Percentiles rank a stretch among this genome's conserved stretches.
Conservation (phyloP, 2,113 vertebrate genomes). For the Apodemus speciosus region DNA sequence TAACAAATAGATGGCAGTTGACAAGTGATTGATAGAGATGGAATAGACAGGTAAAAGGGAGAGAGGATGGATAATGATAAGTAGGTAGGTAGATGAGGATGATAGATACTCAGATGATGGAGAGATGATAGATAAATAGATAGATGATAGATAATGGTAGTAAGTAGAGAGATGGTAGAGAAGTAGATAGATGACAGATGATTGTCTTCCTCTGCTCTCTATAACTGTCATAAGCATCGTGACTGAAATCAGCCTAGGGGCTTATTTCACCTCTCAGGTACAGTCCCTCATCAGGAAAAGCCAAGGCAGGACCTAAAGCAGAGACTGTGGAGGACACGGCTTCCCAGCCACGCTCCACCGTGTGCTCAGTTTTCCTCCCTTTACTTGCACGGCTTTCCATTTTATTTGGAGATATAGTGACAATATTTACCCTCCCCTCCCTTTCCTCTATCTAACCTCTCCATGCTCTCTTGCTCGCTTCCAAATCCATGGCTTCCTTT, state of each 20-base stretch:
- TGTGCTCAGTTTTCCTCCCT: background rate
- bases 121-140: background rate
- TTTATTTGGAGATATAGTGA: background rate
- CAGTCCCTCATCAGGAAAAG: background rate
- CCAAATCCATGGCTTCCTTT: background rate
- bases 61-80: background rate
- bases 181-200: background rate
- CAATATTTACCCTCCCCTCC: too few relatives aligned
- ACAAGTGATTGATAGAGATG: background rate
- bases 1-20: background rate
- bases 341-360: too few relatives aligned
- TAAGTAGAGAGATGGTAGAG: background rate
- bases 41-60: background rate
- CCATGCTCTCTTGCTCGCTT: too few relatives aligned
- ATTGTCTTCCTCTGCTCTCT: background rate
- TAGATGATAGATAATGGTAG: background rate
- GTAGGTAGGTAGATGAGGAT: background rate
- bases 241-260: background rate
- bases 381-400: background rate
- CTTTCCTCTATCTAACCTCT: background rate
- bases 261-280: background rate
- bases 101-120: background rate
- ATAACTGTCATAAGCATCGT: too few relatives aligned
- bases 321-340: background rate
- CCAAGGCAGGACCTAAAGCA: background rate